Evolutionary conservation across 2,888 invertebrate species (phyloP), one percentile per base, ranked within the genome.

Genomic region (Phorcus lineatus): DNA sequence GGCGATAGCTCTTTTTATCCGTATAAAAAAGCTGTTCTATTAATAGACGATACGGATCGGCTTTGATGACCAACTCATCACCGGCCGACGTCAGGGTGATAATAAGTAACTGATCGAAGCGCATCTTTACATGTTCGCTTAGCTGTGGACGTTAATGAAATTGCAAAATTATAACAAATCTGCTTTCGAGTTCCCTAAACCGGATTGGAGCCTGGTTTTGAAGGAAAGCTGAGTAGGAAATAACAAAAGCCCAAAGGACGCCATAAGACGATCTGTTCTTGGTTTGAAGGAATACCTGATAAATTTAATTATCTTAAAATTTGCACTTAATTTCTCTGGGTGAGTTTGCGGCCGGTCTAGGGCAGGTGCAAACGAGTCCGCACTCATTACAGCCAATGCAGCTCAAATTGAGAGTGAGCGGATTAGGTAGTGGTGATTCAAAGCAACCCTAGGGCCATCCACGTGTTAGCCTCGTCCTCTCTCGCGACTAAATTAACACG

Each of bases 291-390:
- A 57, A 55, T 55, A 57, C 55, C 79, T 53, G 74, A 54, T 79
- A 74, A 74, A 79, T 79, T 79, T 79, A 79, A 79, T 79, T 79
- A 74, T 55, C 74, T 57, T 77, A 66, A 77, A 77, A 77, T 77
- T 77, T 66, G 62, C 77, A 66, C 77, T 77, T 76, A 55, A 70
- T 70, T 70, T 70, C 70, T 70, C 36, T 57, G 28, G 28, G 31
- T 70, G 36, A 62, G 28, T 62, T 62, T 24, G 62, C 3, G 31
- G 70, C 13, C 40, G 31, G 28, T 70, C 19, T 19, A 11, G 40
- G 19, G 70, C 70, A 76, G 76, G 76, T 76, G 76, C 76, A 28
- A 36, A 31, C 22, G 31, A 55, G 76, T 31, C 28, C 24, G 24
- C 24, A 55, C 54, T 55, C 54, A 54, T 54, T 55, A 55, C 54